Percentiles rank a stretch among this genome's conserved stretches.
Evolutionary conservation across 2,888 invertebrate genomes (phyloP).

Genomic region (Sclerodermus sp.): DNA sequence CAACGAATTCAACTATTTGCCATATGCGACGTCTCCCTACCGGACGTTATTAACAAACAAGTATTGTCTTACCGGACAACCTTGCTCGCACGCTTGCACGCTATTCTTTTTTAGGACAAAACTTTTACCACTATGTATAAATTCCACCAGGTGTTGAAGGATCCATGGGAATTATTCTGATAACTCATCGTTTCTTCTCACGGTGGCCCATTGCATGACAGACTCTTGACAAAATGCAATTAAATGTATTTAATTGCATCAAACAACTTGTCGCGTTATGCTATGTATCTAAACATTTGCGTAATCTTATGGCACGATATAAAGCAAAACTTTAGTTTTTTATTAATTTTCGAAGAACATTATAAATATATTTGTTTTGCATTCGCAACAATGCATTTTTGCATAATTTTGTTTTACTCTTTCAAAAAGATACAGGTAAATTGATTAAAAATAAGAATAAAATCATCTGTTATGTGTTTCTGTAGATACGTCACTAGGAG

Average conservation of each 20-base stretch:
- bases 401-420: not conserved
- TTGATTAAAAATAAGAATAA: not conserved
- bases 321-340: too few relatives aligned
- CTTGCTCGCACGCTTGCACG: too few relatives aligned
- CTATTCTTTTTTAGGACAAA: conserved; percentile 38
- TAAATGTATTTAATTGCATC: conserved; percentile 1
- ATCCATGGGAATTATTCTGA: conserved; percentile 56
- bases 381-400: not conserved
- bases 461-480: not conserved
- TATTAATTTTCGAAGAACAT: too few relatives aligned
- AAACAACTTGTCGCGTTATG: too few relatives aligned
- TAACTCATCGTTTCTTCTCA: conserved; percentile 55
- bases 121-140: conserved; percentile 34
- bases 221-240: conserved; percentile 1
- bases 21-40: conserved; percentile 43
- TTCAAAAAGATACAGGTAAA: not conserved
- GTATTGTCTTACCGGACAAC: conserved; percentile 37
- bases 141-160: conserved; percentile 53
- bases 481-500: conserved; percentile 28
- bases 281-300: too few relatives aligned
- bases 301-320: too few relatives aligned
- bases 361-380: too few relatives aligned
- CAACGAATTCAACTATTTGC: conserved; percentile 39
- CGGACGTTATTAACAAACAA: conserved; percentile 47
- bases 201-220: conserved; percentile 38